Evolutionary conservation across 1,140 invertebrate genomes (phyloP).

Genomic region (Caenorhabditis inopinata): DNA sequence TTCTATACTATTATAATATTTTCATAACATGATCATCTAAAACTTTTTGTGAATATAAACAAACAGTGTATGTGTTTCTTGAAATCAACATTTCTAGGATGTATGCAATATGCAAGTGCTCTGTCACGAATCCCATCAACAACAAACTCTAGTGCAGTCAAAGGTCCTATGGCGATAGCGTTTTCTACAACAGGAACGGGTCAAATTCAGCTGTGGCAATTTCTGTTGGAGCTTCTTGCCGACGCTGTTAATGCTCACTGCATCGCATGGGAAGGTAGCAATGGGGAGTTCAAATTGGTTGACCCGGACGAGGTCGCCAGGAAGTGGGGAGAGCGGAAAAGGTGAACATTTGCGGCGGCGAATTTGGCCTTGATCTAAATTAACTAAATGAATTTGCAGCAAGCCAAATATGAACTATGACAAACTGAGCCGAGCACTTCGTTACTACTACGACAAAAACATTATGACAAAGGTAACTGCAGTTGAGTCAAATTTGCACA

Average conservation of each 20-base stretch:
- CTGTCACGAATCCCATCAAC: slow-evolving; percentile 34
- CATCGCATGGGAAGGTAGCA: slow-evolving; percentile 85
- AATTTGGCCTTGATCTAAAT: background rate
- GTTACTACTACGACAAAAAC: slow-evolving; percentile 96
- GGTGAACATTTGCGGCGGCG: slow-evolving; percentile 41
- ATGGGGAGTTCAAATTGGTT: slow-evolving; percentile 74
- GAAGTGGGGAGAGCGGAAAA: slow-evolving; percentile 94
- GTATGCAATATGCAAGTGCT: slow-evolving; percentile 41
- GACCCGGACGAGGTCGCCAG: slow-evolving; percentile 96
- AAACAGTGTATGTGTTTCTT: background rate
- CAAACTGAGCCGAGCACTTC: slow-evolving; percentile 91
- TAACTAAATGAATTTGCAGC: slow-evolving; percentile 63
- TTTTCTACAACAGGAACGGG: slow-evolving; percentile 69
- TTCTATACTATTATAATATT: too few species aligned
- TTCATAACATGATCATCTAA: too few species aligned
- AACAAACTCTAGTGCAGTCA: slow-evolving; percentile 1
- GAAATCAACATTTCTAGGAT: slow-evolving; percentile 36
- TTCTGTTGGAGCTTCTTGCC: slow-evolving; percentile 88
- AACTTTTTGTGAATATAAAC: too few species aligned
- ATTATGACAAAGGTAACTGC: slow-evolving; percentile 86
- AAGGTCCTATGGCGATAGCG: background rate
- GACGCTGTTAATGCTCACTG: slow-evolving; percentile 80
- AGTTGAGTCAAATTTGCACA: too few species aligned
- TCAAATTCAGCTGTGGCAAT: slow-evolving; percentile 98
- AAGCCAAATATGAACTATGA: slow-evolving; percentile 99